A percentile compares a stretch with the other conserved stretches of the same genome.
Conservation (phyloP, 2,797 vertebrate species). For the Cryptoblepharus egeriae region DNA sequence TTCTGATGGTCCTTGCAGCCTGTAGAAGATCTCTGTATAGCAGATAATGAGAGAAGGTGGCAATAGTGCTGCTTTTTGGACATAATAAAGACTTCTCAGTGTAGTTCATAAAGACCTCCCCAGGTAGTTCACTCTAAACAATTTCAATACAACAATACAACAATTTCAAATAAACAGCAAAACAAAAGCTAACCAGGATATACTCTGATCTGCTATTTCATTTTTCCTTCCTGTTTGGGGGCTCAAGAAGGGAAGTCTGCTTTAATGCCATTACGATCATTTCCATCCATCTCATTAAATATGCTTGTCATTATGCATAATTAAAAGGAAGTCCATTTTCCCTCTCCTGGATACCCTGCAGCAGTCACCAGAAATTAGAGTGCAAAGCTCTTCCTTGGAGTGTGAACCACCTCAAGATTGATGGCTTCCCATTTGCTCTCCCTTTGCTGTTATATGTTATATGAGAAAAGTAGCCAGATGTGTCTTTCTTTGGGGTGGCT, state of each 20-base stretch:
- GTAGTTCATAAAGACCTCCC: too few species aligned
- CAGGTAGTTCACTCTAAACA: too few species aligned
- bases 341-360: constrained; percentile 36
- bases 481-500: constrained; percentile 42
- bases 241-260: constrained; percentile 6
- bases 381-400: constrained; percentile 50
- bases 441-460: constrained; percentile 45
- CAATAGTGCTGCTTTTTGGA: not conserved
- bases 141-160: too few species aligned
- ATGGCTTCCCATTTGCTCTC: constrained; percentile 55
- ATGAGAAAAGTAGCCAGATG: constrained; percentile 45
- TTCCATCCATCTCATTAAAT: constrained; percentile 55
- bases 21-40: too few species aligned
- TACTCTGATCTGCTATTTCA: constrained; percentile 16
- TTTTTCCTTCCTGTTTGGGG: constrained; percentile 24
- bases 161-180: too few species aligned
- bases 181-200: too few species aligned
- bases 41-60: too few species aligned
- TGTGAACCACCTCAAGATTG: constrained; percentile 51
- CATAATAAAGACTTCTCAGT: too few species aligned
- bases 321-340: constrained; percentile 43
- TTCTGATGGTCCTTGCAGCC: too few species aligned
- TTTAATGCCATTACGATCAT: constrained; percentile 42
- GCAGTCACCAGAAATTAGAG: constrained; percentile 48
- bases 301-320: constrained; percentile 60